Evolutionary conservation across 2,113 vertebrate species (phyloP).

Genomic region (Ammospiza nelsoni): DNA sequence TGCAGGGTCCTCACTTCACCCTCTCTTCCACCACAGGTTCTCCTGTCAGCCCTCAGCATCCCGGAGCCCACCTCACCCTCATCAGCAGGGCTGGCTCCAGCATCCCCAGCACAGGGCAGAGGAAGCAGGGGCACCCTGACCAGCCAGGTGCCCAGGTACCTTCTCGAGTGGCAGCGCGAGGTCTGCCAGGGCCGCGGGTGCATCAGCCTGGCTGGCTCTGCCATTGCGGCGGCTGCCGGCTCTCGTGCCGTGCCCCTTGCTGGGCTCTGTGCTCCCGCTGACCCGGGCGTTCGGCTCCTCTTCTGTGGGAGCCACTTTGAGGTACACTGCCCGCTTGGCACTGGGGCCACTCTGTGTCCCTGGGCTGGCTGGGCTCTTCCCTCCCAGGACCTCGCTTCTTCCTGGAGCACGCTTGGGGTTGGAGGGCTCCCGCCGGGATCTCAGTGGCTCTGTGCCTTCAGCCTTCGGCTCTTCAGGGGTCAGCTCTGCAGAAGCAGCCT

Average conservation of each 20-base stretch:
- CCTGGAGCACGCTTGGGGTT: conserved; percentile 81
- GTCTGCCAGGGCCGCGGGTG: neutral
- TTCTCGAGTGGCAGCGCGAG: neutral
- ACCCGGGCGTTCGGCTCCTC: conserved; percentile 55
- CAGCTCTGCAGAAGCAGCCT: conserved; percentile 11
- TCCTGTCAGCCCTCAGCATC: neutral
- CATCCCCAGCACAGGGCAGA: neutral
- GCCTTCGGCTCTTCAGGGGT: conserved; percentile 42
- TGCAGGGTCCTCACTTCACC: neutral
- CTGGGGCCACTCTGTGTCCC: conserved; percentile 73
- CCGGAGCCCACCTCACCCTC: neutral
- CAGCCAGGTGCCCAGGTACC: neutral
- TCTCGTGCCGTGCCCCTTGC: conserved; percentile 2
- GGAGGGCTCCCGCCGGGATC: conserved; percentile 75
- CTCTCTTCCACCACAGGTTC: neutral
- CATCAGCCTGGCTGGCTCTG: conserved; percentile 43
- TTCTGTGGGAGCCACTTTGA: conserved; percentile 59
- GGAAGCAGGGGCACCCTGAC: neutral
- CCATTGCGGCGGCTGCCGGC: neutral
- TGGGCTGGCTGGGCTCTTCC: conserved; percentile 63
- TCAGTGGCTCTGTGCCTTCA: conserved; percentile 61
- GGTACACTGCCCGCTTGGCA: conserved; percentile 74
- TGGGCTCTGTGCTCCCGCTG: conserved; percentile 5
- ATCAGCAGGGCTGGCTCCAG: fast-evolving
- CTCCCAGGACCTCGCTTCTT: conserved; percentile 70